Percentiles rank a stretch among this genome's conserved stretches.
Conservation (phyloP, 2,797 vertebrate genomes). For the Dipus sagitta region DNA sequence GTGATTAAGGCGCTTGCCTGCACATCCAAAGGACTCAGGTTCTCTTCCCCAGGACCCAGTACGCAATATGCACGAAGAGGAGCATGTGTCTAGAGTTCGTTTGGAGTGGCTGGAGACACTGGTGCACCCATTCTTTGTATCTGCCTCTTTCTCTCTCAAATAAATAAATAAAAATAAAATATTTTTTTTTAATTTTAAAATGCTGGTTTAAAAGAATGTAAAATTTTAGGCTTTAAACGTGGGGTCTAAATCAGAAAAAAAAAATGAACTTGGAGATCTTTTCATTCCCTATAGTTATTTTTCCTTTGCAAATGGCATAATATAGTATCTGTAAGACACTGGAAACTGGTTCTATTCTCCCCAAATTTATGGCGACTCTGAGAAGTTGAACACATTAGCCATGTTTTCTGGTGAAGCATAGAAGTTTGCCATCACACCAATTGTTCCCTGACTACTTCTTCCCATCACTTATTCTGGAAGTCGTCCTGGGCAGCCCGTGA, state of each 20-base stretch:
- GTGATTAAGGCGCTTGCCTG: too few species aligned
- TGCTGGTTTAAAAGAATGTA: neutral
- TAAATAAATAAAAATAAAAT: too few species aligned
- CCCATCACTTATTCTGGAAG: slow-evolving; percentile 35
- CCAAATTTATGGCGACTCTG: slow-evolving; percentile 24
- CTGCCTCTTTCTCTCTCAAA: too few species aligned
- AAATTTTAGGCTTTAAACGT: neutral
- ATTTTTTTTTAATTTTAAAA: too few species aligned
- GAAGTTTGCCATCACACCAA: slow-evolving; percentile 28
- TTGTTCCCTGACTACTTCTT: slow-evolving; percentile 7
- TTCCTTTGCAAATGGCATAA: slow-evolving; percentile 31
- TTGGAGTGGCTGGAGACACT: too few species aligned
- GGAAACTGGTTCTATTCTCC: neutral
- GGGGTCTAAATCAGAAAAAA: neutral
- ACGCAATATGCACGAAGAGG: too few species aligned
- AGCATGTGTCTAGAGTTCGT: too few species aligned
- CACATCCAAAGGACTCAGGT: too few species aligned
- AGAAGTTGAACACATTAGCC: neutral
- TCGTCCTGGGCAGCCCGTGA: neutral
- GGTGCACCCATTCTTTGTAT: too few species aligned
- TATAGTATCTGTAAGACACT: neutral
- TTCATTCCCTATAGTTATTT: neutral
- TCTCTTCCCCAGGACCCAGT: too few species aligned
- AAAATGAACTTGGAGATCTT: neutral
- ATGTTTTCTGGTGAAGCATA: slow-evolving; percentile 41